Percentiles rank a stretch among this genome's conserved stretches.
These are phyloP conservation scores for Parauchenoglanis punctatus DNA, from an alignment of 2,797 vertebrate genomes.

Conservation along the genomic window DNA sequence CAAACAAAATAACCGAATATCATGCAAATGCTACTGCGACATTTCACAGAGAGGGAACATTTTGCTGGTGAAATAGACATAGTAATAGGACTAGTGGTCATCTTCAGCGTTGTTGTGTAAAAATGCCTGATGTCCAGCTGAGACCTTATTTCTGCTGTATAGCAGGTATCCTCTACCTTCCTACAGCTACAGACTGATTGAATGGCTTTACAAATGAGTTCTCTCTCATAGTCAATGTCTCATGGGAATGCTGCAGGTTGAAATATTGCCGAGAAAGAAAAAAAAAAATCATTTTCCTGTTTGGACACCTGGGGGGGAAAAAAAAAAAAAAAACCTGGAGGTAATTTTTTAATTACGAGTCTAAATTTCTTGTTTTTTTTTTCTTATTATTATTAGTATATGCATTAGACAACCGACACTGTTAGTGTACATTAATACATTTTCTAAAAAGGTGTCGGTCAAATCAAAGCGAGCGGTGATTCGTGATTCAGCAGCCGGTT, in stretches of 20 bases:
- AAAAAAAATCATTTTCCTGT: background rate
- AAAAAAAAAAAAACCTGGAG: background rate
- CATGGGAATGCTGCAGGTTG: constrained; percentile 24
- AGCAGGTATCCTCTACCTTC: constrained; percentile 50
- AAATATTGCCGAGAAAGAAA: background rate
- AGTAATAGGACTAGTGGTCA: constrained; percentile 22
- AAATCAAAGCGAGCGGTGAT: background rate
- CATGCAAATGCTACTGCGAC: constrained; percentile 25
- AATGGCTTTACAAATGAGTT: constrained; percentile 59
- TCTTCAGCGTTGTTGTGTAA: constrained; percentile 34
- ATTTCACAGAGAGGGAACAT: constrained; percentile 40
- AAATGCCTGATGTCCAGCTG: constrained; percentile 57
- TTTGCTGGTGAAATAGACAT: constrained; percentile 12
- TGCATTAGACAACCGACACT: too few relatives aligned
- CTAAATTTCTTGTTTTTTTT: background rate
- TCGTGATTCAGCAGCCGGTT: background rate
- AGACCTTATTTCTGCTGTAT: constrained; percentile 57
- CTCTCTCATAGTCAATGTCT: constrained; percentile 48
- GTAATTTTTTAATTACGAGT: background rate
- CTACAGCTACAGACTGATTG: constrained; percentile 50
- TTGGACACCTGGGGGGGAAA: background rate
- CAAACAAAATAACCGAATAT: constrained; percentile 27
- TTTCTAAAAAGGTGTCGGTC: background rate
- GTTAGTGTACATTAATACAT: too few relatives aligned
- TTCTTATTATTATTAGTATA: background rate